Conservation (phyloP, 2,888 invertebrate genomes). For the Dasypogon diadema region DNA sequence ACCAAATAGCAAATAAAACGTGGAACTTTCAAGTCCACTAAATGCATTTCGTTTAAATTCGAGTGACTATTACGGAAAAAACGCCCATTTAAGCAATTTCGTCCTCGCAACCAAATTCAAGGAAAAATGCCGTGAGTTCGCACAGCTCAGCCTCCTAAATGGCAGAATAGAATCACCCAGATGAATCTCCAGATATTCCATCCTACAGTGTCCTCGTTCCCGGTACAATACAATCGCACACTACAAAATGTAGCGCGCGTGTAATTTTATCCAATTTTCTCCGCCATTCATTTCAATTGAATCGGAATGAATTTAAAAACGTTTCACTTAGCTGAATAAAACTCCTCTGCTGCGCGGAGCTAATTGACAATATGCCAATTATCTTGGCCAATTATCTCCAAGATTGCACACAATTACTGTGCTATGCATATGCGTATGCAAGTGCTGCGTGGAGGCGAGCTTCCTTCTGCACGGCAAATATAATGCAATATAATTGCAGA, state of each 20-base stretch:
- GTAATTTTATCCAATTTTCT: slow-evolving; percentile 52
- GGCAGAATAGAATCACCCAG: background rate
- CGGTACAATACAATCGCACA: slow-evolving; percentile 10
- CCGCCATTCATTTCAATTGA: slow-evolving; percentile 48
- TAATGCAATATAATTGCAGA: slow-evolving; percentile 55
- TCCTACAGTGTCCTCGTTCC: slow-evolving; percentile 2
- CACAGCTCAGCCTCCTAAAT: background rate
- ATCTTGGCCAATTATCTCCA: slow-evolving; percentile 62
- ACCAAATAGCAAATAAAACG: too few relatives aligned
- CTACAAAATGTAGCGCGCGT: slow-evolving; percentile 40
- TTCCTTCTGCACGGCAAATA: slow-evolving; percentile 11
- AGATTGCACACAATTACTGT: slow-evolving; percentile 59
- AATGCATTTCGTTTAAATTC: background rate
- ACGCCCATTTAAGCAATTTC: background rate
- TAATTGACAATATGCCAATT: slow-evolving; percentile 62
- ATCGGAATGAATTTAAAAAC: slow-evolving; percentile 52
- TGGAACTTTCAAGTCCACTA: too few relatives aligned
- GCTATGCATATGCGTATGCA: slow-evolving; percentile 25
- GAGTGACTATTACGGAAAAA: background rate
- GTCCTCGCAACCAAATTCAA: background rate
- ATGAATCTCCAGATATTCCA: background rate
- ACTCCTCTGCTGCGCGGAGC: slow-evolving; percentile 49
- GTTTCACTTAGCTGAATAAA: slow-evolving; percentile 52
- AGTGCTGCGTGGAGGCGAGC: slow-evolving; percentile 14
- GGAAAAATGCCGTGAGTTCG: background rate